phyloP scores from a whole-genome alignment of 2,888 invertebrate genomes.

The Rhamphomyia laevipes region DNA sequence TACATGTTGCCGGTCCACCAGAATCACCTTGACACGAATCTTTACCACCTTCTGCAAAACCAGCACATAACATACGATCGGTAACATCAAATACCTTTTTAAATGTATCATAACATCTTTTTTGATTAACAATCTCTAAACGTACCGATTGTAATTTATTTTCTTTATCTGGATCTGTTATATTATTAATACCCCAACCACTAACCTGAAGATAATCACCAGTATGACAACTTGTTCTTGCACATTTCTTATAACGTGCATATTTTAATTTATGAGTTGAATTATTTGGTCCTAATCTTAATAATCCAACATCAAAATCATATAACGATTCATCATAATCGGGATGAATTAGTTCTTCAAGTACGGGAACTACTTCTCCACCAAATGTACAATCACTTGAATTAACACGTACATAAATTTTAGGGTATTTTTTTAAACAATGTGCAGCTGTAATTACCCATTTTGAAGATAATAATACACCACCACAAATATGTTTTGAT shows the following conservation, averaged over 20 bases:
- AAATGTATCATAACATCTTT: conserved; percentile 21
- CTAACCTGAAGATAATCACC: conserved; percentile 24
- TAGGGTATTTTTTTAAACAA: conserved; percentile 23
- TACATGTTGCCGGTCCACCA: conserved; percentile 32
- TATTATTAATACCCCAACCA: conserved; percentile 33
- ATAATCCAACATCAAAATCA: conserved; percentile 36
- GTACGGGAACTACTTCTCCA: conserved; percentile 31
- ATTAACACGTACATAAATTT: conserved; percentile 30
- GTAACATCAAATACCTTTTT: conserved; percentile 19
- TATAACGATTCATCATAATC: conserved; percentile 27
- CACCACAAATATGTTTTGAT: conserved; percentile 37
- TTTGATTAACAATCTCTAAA: conserved; percentile 27
- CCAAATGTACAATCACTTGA: conserved; percentile 27
- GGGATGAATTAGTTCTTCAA: conserved; percentile 23
- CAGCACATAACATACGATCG: conserved; percentile 30
- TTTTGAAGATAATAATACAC: conserved; percentile 28
- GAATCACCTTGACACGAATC: conserved; percentile 36
- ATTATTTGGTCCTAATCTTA: conserved; percentile 23
- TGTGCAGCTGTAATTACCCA: conserved; percentile 38
- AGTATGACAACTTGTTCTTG: conserved; percentile 16
- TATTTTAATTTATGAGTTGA: conserved; percentile 14
- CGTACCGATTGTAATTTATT: conserved; percentile 20
- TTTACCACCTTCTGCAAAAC: conserved; percentile 20
- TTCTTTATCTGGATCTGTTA: conserved; percentile 14
- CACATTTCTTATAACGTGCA: conserved; percentile 21